phyloP scores from a whole-genome alignment of 2,113 vertebrate genomes.

The Calidris pugnax region DNA sequence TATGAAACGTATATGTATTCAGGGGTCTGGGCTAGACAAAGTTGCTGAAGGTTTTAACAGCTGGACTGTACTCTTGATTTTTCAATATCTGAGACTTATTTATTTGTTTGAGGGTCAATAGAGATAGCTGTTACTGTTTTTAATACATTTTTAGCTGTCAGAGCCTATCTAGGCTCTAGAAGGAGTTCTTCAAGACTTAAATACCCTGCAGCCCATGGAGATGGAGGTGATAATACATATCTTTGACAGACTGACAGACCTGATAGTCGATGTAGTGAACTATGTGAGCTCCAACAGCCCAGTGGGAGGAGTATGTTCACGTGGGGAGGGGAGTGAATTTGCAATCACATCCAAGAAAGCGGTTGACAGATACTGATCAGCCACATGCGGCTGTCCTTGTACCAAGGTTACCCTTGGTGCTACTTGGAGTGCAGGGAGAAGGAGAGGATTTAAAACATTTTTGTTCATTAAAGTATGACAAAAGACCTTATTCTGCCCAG shows the following conservation, averaged over 20 bases:
- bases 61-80: neutral
- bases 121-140: neutral
- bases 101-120: neutral
- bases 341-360: neutral
- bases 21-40: neutral
- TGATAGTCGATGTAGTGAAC: neutral
- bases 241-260: neutral
- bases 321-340: neutral
- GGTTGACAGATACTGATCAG: neutral
- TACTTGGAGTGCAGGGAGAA: neutral
- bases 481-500: slow-evolving; percentile 35
- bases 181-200: neutral
- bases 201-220: neutral
- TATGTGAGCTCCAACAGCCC: neutral
- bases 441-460: slow-evolving; percentile 21
- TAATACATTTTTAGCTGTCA: neutral
- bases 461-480: slow-evolving; percentile 11
- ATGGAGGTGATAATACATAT: neutral
- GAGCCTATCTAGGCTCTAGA: neutral
- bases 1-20: neutral
- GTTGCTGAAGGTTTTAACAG: neutral
- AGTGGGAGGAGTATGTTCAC: neutral
- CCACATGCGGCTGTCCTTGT: neutral
- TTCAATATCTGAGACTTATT: neutral
- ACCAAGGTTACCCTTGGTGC: neutral